Evolutionary conservation across 1,140 invertebrate species (phyloP).

Genomic region (Nephila pilipes): DNA sequence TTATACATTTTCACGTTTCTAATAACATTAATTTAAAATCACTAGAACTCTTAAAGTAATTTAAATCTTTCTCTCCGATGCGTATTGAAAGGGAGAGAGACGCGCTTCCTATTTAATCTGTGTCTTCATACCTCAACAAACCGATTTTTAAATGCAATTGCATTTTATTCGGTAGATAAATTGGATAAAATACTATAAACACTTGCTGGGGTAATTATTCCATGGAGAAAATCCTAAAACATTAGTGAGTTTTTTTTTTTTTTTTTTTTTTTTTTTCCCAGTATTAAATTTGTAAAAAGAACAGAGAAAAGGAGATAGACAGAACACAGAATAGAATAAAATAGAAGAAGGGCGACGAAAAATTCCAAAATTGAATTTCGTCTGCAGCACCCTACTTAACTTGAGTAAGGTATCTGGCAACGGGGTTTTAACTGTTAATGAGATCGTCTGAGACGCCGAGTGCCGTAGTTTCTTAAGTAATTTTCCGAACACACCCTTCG

Average conservation of each 20-base stretch:
- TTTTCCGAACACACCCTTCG: background rate
- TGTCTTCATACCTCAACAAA: background rate
- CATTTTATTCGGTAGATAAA: slow-evolving; percentile 11
- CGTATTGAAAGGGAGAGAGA: background rate
- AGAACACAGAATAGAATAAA: background rate
- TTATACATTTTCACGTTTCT: too few relatives aligned
- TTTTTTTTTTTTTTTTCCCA: background rate
- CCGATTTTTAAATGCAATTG: background rate
- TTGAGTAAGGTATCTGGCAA: slow-evolving; percentile 22
- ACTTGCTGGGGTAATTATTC: slow-evolving; percentile 21
- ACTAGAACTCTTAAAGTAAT: too few relatives aligned
- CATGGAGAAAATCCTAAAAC: background rate
- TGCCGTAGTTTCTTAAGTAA: slow-evolving; percentile 23
- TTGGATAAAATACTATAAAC: slow-evolving; percentile 35
- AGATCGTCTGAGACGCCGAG: slow-evolving; percentile 24
- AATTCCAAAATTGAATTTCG: slow-evolving; percentile 48
- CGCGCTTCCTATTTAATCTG: background rate
- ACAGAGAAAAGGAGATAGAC: background rate
- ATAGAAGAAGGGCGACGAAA: background rate
- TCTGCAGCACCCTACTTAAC: slow-evolving; percentile 40
- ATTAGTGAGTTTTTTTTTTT: background rate
- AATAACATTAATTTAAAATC: too few relatives aligned
- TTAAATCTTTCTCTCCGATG: too few relatives aligned
- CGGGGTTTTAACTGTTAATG: slow-evolving; percentile 49
- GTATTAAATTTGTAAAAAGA: slow-evolving; percentile 21